Percentiles rank a stretch among this genome's conserved stretches.
These are phyloP conservation scores for Ptychobarbus kaznakovi DNA, from an alignment of 2,797 vertebrate genomes.

Conservation along the genomic window DNA sequence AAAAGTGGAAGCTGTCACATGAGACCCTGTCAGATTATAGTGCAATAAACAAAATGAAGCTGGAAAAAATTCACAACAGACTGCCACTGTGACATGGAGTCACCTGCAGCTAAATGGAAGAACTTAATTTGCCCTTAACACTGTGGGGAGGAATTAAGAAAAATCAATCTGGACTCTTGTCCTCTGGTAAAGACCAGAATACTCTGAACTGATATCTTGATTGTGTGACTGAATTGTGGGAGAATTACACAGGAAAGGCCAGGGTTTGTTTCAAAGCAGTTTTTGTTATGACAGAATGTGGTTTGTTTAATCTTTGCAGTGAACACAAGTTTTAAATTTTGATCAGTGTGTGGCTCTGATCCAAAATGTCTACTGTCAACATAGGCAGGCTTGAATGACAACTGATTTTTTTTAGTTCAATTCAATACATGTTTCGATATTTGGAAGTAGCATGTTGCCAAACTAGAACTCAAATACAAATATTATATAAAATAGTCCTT, in stretches of 20 bases:
- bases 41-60: conserved; percentile 42
- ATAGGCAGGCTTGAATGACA: not conserved
- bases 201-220: conserved; percentile 64
- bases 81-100: conserved; percentile 36
- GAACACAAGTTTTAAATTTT: not conserved
- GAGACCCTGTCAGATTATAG: conserved; percentile 5
- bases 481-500: not conserved
- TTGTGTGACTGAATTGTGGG: conserved; percentile 54
- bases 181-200: conserved; percentile 59
- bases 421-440: not conserved
- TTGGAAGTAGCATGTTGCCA: not conserved
- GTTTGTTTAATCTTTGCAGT: not conserved
- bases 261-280: conserved; percentile 24
- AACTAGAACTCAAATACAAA: not conserved
- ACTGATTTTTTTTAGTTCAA: not conserved
- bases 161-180: conserved; percentile 54
- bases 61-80: conserved; percentile 22
- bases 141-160: conserved; percentile 50
- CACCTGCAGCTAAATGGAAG: conserved; percentile 42
- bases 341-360: not conserved
- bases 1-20: not conserved
- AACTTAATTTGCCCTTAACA: conserved; percentile 43
- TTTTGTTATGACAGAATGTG: conserved; percentile 29
- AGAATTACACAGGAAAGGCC: conserved; percentile 32
- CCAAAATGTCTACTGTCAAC: not conserved